These are phyloP conservation scores for Onychorhynchus coronatus DNA, from an alignment of 2,113 vertebrate species.

Conservation along the genomic window DNA sequence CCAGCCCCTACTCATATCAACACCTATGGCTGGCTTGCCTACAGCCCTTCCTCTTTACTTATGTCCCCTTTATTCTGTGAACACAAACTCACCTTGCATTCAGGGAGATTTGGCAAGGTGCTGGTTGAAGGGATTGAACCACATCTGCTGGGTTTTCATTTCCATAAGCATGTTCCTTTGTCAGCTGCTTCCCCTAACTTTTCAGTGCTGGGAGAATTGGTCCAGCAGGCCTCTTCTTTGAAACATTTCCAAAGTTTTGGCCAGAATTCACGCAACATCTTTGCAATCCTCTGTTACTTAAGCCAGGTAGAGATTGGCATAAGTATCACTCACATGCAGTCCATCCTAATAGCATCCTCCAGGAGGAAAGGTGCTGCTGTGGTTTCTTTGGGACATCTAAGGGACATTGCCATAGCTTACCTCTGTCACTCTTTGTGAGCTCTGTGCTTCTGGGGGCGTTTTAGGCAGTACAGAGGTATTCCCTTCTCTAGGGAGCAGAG, in stretches of 20 bases:
- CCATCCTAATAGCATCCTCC: background rate
- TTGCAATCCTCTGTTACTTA: background rate
- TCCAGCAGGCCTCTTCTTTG: background rate
- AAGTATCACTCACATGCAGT: background rate
- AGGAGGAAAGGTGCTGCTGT: background rate
- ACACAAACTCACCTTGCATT: background rate
- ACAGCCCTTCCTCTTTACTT: background rate
- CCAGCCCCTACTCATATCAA: background rate
- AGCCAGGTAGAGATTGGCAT: background rate
- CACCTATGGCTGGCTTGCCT: background rate
- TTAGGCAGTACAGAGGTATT: background rate
- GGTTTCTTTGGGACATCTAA: background rate
- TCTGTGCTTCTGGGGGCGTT: background rate
- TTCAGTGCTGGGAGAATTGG: background rate
- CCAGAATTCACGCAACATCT: background rate
- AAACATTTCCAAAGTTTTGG: background rate
- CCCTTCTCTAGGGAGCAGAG: background rate
- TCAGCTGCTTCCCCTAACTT: background rate
- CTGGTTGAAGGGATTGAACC: background rate
- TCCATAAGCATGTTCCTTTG: background rate
- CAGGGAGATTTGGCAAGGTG: background rate
- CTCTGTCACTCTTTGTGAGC: background rate
- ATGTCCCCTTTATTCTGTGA: background rate
- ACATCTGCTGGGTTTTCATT: background rate
- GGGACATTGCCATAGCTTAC: rapidly evolving